Evolutionary conservation across 2,888 invertebrate genomes (phyloP), one percentile per base, ranked within the genome.

Genomic region (Calameuta pallipes): DNA sequence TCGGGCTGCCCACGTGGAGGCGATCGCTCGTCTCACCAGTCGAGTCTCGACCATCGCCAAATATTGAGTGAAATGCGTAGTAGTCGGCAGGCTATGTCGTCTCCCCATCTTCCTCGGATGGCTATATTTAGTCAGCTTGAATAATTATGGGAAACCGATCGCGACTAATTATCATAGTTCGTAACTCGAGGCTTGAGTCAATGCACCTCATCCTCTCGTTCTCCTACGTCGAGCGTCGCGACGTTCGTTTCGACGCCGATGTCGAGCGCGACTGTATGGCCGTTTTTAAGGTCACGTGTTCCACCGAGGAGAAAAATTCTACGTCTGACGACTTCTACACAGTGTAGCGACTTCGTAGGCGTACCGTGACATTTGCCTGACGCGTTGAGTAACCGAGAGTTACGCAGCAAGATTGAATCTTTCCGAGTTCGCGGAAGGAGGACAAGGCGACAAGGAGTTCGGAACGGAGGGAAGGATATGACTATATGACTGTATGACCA

Each of bases 1-100:
- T 87, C 82, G 83, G 85, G 85, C 84, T 88, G 87, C 90, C 90
- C 86, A 91, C 90, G 84, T 85, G 82, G 80, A 83, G 75, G 68
- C 73, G 75, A 41, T 41, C 6, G 41, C 41, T 82, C 82, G 73
- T 81, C 82, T 84, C 83, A 82, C 74, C 69, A 37, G 79, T 82
- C 76, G 79, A 82, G 82, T 82, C 82, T 81, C 82, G 80, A 31
- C 83, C 88, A 89, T 90, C 87, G 84, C 90, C 89, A 90, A 90
- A 91, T 90, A 90, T 90, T 88, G 89, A 87, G 85, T 86, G 89
- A 84, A 74, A 85, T 83, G 75, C 78, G 76, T 36, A 81, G 76
- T 34, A 80, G 78, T 70, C 77, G 34, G 75, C 31, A 76, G 41
- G 78, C 73, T 68, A 82, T 80, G 83, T 82, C 82, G 15, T 85